Base-by-base conservation (phyloP, 1,140 invertebrate species). In the Eulimnadia texana region DNA sequence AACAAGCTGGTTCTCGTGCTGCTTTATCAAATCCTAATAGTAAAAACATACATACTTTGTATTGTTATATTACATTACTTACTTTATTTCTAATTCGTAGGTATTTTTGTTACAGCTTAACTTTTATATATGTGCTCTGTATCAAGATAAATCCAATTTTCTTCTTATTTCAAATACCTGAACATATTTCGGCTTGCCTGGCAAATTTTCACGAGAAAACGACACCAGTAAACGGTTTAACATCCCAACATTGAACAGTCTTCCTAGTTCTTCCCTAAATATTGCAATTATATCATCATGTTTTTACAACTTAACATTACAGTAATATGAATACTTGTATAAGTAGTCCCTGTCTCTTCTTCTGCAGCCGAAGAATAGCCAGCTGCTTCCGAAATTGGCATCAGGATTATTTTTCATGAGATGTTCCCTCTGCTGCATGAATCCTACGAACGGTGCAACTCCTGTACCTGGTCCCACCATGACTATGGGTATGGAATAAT, bases 401-500 rank as follows among this genome's bases (percentile, higher is more conserved):
- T 69, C 53, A 22, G 64, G 62, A 42, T 67, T 66, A n/a, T 63
- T 54, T 60, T 64, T 60, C 64, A 65, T 66, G 47, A 69, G 67
- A 60, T 72, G 61, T 63, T 66, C 22, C 61, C 78, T 76, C 69
- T 83, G 78, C 66, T 79, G 71, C 16, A 84, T 66, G 67, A 83
- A 84, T 16, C 81, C 80, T 66, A 62, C 1, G 62, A 89, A 93
- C 1, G 90, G 89, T 9, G 89, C 82, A 23, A 91, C 72, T 13
- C 88, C 90, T 29, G 88, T 90, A 16, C 90, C 90, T 62, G 88
- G 81, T 3, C 84, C 85, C 64, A 93, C 81, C 71, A 93, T 79
- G 63, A 93, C 80, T 33, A 88, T 70, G 47, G 85, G 84, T 67
- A 53, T 73, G 67, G 63, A 70, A 64, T 71, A 67, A 75, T 78